Percentiles rank a stretch among this genome's conserved stretches.
phyloP scores from a whole-genome alignment of 2,888 invertebrate species.

The Zhengitettix transpicula region DNA sequence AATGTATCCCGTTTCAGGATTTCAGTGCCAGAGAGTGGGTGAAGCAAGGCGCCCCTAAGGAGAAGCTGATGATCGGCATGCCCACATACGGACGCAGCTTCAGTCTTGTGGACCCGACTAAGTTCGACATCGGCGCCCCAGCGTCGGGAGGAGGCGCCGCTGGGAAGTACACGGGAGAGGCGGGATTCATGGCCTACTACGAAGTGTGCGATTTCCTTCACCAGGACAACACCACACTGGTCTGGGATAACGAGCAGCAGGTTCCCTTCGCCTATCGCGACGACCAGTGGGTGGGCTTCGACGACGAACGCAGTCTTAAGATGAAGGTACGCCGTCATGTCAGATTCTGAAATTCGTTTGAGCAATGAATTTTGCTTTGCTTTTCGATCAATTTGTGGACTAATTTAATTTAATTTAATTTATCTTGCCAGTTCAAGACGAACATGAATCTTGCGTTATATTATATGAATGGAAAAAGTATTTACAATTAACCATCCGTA shows the following conservation, averaged over 20 bases:
- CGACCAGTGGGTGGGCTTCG: conserved; percentile 90
- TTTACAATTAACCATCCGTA: too few relatives aligned
- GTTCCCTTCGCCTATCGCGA: conserved; percentile 85
- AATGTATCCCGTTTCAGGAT: too few relatives aligned
- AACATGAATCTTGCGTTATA: too few relatives aligned
- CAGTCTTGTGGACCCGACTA: conserved; percentile 66
- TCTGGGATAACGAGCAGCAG: conserved; percentile 92
- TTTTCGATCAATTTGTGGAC: too few relatives aligned
- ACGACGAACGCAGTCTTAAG: conserved; percentile 79
- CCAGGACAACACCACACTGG: conserved; percentile 76
- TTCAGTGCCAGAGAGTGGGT: conserved; percentile 86
- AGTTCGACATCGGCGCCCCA: conserved; percentile 84
- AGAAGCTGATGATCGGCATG: conserved; percentile 88
- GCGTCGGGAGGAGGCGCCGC: conserved; percentile 70
- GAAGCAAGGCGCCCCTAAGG: conserved; percentile 81
- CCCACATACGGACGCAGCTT: conserved; percentile 88
- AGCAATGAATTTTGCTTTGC: too few relatives aligned
- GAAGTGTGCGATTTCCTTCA: conserved; percentile 87
- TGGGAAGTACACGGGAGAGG: conserved; percentile 81
- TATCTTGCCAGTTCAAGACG: too few relatives aligned
- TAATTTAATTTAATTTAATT: too few relatives aligned
- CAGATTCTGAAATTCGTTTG: too few relatives aligned
- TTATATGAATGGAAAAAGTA: too few relatives aligned
- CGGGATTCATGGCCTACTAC: conserved; percentile 89
- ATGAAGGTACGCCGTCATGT: conserved; percentile 65